A percentile compares a stretch with the other conserved stretches of the same genome.
Conservation (phyloP, 2,113 vertebrate genomes). For the Nothocercus nigrocapillus region DNA sequence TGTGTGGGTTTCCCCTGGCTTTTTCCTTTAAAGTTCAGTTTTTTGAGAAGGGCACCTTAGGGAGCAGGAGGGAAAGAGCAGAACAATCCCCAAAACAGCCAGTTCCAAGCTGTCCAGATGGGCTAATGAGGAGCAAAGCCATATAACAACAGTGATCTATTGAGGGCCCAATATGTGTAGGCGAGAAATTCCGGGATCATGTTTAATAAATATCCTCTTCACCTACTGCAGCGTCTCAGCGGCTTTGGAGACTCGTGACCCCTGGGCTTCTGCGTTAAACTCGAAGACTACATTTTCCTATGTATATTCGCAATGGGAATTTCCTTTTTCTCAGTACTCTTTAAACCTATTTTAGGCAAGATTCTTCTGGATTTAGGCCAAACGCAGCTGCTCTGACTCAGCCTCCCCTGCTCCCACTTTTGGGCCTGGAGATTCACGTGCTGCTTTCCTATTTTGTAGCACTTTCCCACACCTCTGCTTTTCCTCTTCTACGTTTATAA, state of each 20-base stretch:
- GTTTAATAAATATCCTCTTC: constrained; percentile 27
- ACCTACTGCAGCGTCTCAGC: background rate
- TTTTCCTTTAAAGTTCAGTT: background rate
- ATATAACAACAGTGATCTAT: background rate
- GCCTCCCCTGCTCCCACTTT: background rate
- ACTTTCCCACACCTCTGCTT: background rate
- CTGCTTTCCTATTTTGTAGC: background rate
- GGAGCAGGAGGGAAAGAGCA: background rate
- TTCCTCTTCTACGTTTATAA: background rate
- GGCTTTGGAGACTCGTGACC: background rate
- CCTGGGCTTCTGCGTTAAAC: background rate
- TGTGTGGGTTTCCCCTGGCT: background rate
- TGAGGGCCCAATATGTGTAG: background rate
- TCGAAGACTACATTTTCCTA: background rate
- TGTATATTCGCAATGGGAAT: background rate
- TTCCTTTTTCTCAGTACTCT: constrained; percentile 28
- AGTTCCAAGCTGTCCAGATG: no score
- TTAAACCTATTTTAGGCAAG: constrained; percentile 22
- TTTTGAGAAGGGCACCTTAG: background rate
- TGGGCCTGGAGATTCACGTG: background rate
- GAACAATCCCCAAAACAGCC: no score
- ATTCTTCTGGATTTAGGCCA: constrained; percentile 32
- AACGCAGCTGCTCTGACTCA: constrained; percentile 25
- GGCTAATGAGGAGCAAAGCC: background rate
- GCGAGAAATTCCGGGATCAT: background rate